Evolutionary conservation across 1,140 invertebrate genomes (phyloP), one percentile per base, ranked within the genome.

Genomic region (Hycleus cichorii): DNA sequence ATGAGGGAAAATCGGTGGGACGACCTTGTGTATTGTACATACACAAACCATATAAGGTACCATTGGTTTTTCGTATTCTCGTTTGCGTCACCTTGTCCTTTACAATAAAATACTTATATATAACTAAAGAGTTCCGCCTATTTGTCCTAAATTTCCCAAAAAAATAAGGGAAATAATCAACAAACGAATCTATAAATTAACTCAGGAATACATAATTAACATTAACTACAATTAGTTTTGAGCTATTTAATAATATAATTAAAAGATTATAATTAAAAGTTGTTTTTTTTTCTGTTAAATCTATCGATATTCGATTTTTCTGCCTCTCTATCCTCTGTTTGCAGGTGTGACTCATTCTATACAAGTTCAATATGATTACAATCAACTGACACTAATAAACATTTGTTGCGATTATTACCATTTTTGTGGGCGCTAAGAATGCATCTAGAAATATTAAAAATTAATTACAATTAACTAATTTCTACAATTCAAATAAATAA

Each of bases 21-120:
- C 53, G 60, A 57, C 64, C 64, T 65, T 65, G 64, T 47, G 48
- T 49, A 63, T 55, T 48, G 51, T 54, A 47, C 40, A 38, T 47
- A 61, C 52, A 58, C 58, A 49, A 56, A 43, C 64, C 64, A 57
- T 65, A 65, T 65, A 63, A 65, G 64, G 64, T 56, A 63, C 57
- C 58, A 62, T 50, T 47, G 40, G 32, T 32, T 32, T 32, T 32
- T 32, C 32, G 61, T 48, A 53, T 47, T 43, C 58, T 45, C 48
- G 58, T 63, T 63, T 63, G 50, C 62, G 58, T 63, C 62, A 63
- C 48, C 47, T 46, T 53, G 57, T 50, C 55, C 62, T 60, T 54
- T 42, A 42, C 11, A 42, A 10, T 42, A 42, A 42, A 42, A 42
- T 42, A 42, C 3, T 7, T 42, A 42, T 18, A 18, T 18, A 18